These are phyloP conservation scores for Heterotilapia buettikoferi DNA, from an alignment of 2,113 vertebrate species.

Conservation along the genomic window DNA sequence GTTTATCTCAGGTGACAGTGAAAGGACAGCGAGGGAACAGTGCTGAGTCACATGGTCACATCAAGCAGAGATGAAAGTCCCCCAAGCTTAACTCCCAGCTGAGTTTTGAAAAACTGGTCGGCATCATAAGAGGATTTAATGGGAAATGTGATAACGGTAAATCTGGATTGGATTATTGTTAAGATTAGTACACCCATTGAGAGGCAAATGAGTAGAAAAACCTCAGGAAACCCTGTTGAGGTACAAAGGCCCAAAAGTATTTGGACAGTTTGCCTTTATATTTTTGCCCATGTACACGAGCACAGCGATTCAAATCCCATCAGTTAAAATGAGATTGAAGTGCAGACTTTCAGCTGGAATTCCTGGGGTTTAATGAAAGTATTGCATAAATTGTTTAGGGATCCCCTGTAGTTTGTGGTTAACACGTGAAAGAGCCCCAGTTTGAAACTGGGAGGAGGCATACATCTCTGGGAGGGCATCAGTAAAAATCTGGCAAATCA, in stretches of 20 bases:
- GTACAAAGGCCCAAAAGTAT: neutral
- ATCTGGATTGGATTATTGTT: conserved; percentile 45
- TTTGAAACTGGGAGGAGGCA: neutral
- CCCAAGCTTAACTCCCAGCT: conserved; percentile 10
- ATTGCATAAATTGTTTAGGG: neutral
- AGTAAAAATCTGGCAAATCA: neutral
- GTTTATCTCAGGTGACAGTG: conserved; percentile 21
- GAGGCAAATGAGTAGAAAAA: conserved; percentile 3
- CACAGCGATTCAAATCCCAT: neutral
- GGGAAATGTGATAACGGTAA: conserved; percentile 35
- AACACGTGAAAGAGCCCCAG: neutral
- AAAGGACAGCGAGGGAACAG: neutral
- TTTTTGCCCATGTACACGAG: neutral
- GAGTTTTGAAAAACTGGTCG: conserved; percentile 15
- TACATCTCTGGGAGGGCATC: neutral
- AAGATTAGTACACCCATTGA: conserved; percentile 18
- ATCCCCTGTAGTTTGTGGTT: neutral
- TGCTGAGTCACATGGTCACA: neutral
- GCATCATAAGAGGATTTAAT: conserved; percentile 29
- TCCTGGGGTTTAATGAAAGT: neutral
- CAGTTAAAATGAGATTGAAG: neutral
- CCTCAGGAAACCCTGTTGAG: neutral
- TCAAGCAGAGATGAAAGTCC: conserved; percentile 29
- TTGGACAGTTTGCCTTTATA: neutral
- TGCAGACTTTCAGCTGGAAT: neutral